phyloP scores from a whole-genome alignment of 2,113 vertebrate genomes.

The Ovis canadensis region DNA sequence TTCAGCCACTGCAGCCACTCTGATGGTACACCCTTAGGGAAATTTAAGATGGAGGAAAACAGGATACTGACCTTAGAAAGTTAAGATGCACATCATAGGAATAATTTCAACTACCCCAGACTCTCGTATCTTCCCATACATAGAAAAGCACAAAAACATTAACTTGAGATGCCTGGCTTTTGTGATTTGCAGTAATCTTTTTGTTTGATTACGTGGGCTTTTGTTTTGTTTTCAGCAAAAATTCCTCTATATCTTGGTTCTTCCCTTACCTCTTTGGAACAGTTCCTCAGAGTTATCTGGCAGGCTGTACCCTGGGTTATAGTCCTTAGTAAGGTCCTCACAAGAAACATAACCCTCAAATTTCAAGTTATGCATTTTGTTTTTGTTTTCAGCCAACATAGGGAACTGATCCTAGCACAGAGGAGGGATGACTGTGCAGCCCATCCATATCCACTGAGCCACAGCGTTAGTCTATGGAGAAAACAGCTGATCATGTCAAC shows the following conservation, averaged over 20 bases:
- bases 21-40: background rate
- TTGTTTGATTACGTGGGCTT: background rate
- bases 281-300: background rate
- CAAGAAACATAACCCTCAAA: background rate
- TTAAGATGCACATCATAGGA: background rate
- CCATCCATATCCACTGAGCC: background rate
- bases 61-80: background rate
- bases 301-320: background rate
- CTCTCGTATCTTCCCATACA: background rate
- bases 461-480: background rate
- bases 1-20: background rate
- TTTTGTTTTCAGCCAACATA: background rate
- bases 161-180: background rate
- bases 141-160: background rate
- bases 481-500: background rate
- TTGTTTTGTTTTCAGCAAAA: background rate
- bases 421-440: background rate
- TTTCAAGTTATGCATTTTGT: background rate
- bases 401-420: background rate
- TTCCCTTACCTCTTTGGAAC: background rate
- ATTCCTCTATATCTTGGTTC: background rate
- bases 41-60: background rate
- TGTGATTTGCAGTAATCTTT: background rate
- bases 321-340: background rate
- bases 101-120: background rate